Base-by-base conservation (phyloP, 2,113 vertebrate species). In the Amphilophus citrinellus region DNA sequence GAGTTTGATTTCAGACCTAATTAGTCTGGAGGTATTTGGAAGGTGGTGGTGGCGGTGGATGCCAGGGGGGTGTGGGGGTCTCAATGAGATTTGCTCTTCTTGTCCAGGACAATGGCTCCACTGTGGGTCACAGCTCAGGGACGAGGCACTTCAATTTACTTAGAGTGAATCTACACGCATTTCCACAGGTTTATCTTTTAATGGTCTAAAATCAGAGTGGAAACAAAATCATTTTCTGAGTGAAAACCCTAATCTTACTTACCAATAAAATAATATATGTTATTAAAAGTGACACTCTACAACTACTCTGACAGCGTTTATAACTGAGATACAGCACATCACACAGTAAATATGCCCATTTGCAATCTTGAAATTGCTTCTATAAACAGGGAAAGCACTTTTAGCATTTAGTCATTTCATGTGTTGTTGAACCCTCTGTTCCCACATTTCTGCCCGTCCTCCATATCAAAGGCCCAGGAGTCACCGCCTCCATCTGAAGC, bases 381-480 rank as follows among this genome's bases (percentile, higher is more conserved):
- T 14, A 22, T 42, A 59, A 11, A 59, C 17, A 27, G 32, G 73
- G 56, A 42, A 59, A 60, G 10, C 17, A 2, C 60, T 61, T 39
- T n/a, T 42, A 22, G 15, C 13, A 3, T 65, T 30, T 44, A 42
- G 63, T 82, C 18, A 35, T 22, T 50, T 66, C 24, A n/a, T 77
- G 32, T 83, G 77, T 18, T 62, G 47, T 61, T 61, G 61, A 61
- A n/a, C 13, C 32, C 3, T 84, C 78, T 63, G 80, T 92, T 93
- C 92, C 63, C 91, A 94, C 85, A 80, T 90, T 73, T 80, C 79
- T 76, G 85, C 56, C 86, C 50, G 76, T 76, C 88, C 80, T 94
- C 86, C 89, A 95, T 95, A 93, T 96, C 94, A 96, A 96, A 96
- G 93, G 85, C 77, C 71, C 37, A 56, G 5, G 65, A 86, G 86